A percentile compares a stretch with the other conserved stretches of the same genome.
phyloP scores from a whole-genome alignment of 2,113 vertebrate genomes.

The Delphinus delphis region DNA sequence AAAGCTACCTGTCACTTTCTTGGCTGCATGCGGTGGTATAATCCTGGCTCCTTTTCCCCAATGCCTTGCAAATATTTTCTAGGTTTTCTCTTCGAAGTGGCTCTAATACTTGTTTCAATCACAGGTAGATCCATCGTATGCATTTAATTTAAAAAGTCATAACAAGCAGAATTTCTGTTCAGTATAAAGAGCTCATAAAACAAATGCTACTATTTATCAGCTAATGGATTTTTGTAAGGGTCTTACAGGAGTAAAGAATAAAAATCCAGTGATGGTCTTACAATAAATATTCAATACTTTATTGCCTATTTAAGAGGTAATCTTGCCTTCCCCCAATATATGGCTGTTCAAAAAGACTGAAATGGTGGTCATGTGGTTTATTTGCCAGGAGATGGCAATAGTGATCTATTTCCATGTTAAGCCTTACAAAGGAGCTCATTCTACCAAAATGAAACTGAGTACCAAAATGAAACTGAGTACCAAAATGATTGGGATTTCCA shows the following conservation, averaged over 20 bases:
- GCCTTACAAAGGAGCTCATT: background rate
- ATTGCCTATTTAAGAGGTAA: constrained; percentile 78
- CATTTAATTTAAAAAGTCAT: constrained; percentile 82
- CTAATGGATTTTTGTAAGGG: constrained; percentile 80
- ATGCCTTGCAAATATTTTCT: background rate
- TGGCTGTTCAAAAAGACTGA: constrained; percentile 67
- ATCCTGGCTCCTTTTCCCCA: constrained; percentile 18
- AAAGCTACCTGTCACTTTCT: constrained; percentile 60
- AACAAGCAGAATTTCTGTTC: constrained; percentile 78
- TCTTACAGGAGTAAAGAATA: constrained; percentile 80
- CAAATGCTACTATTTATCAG: constrained; percentile 81
- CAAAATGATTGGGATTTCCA: constrained; percentile 61
- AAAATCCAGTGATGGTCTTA: constrained; percentile 78
- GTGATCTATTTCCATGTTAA: constrained; percentile 81
- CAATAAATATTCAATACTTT: constrained; percentile 82
- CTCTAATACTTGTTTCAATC: constrained; percentile 80
- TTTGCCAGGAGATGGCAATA: constrained; percentile 88
- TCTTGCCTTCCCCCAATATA: constrained; percentile 73
- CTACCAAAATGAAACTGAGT: constrained; percentile 43
- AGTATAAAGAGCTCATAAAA: constrained; percentile 77
- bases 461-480: constrained; percentile 8
- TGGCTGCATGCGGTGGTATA: constrained; percentile 42
- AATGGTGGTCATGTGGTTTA: constrained; percentile 73
- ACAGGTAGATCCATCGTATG: constrained; percentile 74
- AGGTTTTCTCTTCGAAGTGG: constrained; percentile 57